Percentiles rank a stretch among this genome's conserved stretches.
Evolutionary conservation across 2,888 invertebrate species (phyloP).

Genomic region (Drosophila aldrichi): DNA sequence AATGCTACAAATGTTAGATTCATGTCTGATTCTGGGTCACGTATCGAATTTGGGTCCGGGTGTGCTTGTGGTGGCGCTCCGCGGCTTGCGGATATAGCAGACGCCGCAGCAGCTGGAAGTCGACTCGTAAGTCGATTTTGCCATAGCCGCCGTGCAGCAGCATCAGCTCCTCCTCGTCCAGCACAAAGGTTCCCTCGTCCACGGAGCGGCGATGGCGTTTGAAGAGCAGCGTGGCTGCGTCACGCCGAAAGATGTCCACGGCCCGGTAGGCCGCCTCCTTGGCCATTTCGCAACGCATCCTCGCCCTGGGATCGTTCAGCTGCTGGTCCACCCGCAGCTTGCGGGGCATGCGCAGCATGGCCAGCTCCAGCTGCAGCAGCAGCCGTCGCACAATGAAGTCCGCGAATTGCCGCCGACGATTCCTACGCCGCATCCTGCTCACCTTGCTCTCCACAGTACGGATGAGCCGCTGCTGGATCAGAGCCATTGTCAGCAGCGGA

Average conservation of each 20-base stretch:
- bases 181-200: conserved; percentile 20
- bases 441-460: background rate
- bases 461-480: conserved; percentile 4
- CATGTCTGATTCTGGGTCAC: background rate
- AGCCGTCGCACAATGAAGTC: conserved; percentile 57
- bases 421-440: background rate
- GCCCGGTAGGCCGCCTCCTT: conserved; percentile 32
- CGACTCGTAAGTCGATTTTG: conserved; percentile 8
- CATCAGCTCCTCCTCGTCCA: conserved; percentile 35
- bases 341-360: conserved; percentile 27
- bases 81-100: conserved; percentile 27
- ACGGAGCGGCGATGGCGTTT: background rate
- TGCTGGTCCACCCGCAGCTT: background rate
- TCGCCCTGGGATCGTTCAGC: conserved; percentile 1
- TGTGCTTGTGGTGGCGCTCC: background rate
- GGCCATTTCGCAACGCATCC: conserved; percentile 15
- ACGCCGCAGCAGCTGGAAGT: conserved; percentile 15
- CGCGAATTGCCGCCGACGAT: conserved; percentile 15
- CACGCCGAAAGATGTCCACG: conserved; percentile 49
- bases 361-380: conserved; percentile 47
- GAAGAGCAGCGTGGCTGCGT: conserved; percentile 37
- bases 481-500: background rate
- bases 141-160: conserved; percentile 43
- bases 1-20: background rate
- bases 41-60: too few species aligned